These are phyloP conservation scores for Papilio aristodemus DNA, from an alignment of 1,140 invertebrate species.

Conservation along the genomic window DNA sequence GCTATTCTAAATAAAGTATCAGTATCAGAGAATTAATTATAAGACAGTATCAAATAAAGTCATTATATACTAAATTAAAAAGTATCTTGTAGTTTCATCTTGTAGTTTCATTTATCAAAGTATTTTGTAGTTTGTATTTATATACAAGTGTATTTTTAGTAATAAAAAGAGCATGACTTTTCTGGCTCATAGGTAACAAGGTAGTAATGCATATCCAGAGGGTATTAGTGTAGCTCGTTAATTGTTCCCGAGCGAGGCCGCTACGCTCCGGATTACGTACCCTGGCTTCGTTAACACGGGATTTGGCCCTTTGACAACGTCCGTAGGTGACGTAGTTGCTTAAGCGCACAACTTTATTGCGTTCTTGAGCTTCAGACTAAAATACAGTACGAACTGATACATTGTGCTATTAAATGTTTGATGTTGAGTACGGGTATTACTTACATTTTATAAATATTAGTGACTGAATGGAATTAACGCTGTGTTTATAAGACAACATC, in stretches of 20 bases:
- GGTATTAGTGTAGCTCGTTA: constrained; percentile 48
- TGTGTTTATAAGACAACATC: too few species aligned
- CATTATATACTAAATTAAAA: too few species aligned
- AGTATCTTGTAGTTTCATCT: too few species aligned
- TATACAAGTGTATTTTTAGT: not conserved
- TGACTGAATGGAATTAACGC: too few species aligned
- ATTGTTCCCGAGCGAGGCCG: constrained; percentile 48
- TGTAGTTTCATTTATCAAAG: too few species aligned
- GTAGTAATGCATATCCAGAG: constrained; percentile 21
- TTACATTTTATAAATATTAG: too few species aligned
- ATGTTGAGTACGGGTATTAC: not conserved
- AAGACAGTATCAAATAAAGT: too few species aligned
- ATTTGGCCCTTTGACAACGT: constrained; percentile 49
- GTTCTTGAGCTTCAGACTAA: constrained; percentile 8
- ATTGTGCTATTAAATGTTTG: not conserved
- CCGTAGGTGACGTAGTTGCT: constrained; percentile 6
- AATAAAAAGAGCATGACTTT: not conserved
- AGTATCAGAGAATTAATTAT: too few species aligned
- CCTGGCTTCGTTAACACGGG: constrained; percentile 62
- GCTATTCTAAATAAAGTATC: too few species aligned
- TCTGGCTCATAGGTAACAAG: not conserved
- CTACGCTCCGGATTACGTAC: constrained; percentile 48
- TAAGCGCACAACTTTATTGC: constrained; percentile 7
- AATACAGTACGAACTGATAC: not conserved
- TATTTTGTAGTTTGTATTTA: too few species aligned